These are phyloP conservation scores for Ochotona princeps DNA, from an alignment of 2,113 vertebrate genomes.

Conservation along the genomic window DNA sequence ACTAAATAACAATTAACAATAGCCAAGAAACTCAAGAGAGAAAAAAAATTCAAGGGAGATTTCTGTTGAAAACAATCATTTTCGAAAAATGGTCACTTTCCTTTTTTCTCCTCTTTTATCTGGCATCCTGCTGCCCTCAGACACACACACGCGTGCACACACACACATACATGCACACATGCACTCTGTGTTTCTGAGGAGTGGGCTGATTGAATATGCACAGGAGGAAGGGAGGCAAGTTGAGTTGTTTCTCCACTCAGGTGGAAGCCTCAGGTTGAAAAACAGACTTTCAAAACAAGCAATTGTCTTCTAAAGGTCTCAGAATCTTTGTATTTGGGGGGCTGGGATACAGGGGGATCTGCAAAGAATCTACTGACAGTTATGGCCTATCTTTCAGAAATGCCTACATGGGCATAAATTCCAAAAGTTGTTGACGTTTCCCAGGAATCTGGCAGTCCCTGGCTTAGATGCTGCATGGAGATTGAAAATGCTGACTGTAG, in stretches of 20 bases:
- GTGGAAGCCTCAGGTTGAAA: not conserved
- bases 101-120: not conserved
- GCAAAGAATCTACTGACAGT: slow-evolving; percentile 21
- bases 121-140: not conserved
- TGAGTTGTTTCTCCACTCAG: slow-evolving; percentile 8
- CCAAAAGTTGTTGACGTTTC: not conserved
- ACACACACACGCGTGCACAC: not conserved
- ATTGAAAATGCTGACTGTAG: not conserved
- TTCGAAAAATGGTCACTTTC: not conserved
- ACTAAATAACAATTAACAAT: slow-evolving; percentile 62
- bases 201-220: not conserved
- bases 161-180: not conserved
- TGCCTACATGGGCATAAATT: not conserved
- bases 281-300: slow-evolving; percentile 30
- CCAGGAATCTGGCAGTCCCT: not conserved
- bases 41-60: slow-evolving; percentile 7
- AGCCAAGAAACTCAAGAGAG: slow-evolving; percentile 4
- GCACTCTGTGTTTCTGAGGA: not conserved
- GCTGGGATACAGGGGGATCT: rapidly evolving
- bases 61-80: not conserved
- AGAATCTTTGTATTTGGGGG: not conserved
- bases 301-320: not conserved
- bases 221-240: not conserved
- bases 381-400: slow-evolving; percentile 2
- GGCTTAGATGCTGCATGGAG: not conserved